These are phyloP conservation scores for Berghia stephanieae DNA, from an alignment of 1,140 invertebrate genomes.

Conservation along the genomic window DNA sequence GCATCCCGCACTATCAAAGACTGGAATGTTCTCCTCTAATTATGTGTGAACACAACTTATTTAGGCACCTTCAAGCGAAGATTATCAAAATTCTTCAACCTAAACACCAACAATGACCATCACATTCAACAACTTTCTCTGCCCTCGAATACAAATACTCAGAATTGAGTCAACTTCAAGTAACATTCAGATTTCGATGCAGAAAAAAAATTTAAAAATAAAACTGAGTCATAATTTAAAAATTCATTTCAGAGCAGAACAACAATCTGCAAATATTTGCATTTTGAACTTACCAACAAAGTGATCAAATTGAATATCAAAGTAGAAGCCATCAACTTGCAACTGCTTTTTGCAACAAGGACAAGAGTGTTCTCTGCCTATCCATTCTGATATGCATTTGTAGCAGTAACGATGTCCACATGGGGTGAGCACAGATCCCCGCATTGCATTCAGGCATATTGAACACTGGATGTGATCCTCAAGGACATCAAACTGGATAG, in stretches of 20 bases:
- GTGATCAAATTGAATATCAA: conserved; percentile 58
- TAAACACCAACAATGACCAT: too few relatives aligned
- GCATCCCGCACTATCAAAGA: too few relatives aligned
- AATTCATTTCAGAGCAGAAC: background rate
- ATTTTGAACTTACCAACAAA: conserved; percentile 48
- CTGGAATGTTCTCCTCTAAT: too few relatives aligned
- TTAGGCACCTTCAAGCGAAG: background rate
- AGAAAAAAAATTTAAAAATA: background rate
- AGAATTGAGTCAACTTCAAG: too few relatives aligned
- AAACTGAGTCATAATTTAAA: background rate
- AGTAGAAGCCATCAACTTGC: conserved; percentile 37
- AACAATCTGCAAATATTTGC: background rate
- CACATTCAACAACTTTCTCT: too few relatives aligned
- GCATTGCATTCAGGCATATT: conserved; percentile 57
- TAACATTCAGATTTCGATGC: background rate
- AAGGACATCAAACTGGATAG: conserved; percentile 18
- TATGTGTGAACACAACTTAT: too few relatives aligned
- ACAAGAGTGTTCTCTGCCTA: conserved; percentile 55
- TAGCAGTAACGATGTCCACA: conserved; percentile 60
- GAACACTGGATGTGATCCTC: conserved; percentile 57
- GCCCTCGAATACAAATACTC: too few relatives aligned
- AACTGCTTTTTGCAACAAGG: conserved; percentile 57
- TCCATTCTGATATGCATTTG: conserved; percentile 59
- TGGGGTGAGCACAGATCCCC: conserved; percentile 45
- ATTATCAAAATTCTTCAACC: too few relatives aligned